phyloP scores from a whole-genome alignment of 53 echinoderm and acorn worm genomes.

The Henricia sp. region DNA sequence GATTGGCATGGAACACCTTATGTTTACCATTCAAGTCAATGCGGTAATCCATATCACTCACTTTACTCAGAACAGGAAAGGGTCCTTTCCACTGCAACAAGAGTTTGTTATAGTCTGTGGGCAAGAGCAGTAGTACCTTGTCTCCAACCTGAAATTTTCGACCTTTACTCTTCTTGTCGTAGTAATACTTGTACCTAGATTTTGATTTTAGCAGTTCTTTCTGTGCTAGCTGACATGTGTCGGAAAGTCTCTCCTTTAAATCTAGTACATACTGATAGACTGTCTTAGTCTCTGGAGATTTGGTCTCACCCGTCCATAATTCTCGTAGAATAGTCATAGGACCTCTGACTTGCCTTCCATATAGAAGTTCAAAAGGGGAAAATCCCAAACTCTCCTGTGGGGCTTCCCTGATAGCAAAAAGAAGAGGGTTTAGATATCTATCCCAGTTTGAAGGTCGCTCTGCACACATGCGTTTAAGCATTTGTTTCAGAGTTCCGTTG shows the following conservation, averaged over 20 bases:
- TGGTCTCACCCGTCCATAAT: slow-evolving; percentile 45
- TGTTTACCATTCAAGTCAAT: too few species aligned
- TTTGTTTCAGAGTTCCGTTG: too few species aligned
- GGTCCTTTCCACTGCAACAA: slow-evolving; percentile 66
- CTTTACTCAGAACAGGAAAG: too few species aligned
- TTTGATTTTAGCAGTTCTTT: slow-evolving; percentile 48
- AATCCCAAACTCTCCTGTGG: slow-evolving; percentile 51
- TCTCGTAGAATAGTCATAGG: slow-evolving; percentile 59
- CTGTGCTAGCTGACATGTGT: slow-evolving; percentile 57
- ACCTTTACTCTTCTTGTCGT: slow-evolving; percentile 3
- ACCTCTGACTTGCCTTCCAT: slow-evolving; percentile 49
- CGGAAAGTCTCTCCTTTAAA: slow-evolving; percentile 27
- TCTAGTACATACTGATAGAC: slow-evolving; percentile 64
- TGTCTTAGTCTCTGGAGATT: slow-evolving; percentile 31
- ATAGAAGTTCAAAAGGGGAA: slow-evolving; percentile 56
- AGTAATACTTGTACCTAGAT: slow-evolving; percentile 13
- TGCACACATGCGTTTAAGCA: slow-evolving; percentile 60
- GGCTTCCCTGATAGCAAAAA: slow-evolving; percentile 39
- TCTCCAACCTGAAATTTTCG: slow-evolving; percentile 42
- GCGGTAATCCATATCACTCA: too few species aligned
- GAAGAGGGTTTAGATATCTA: slow-evolving; percentile 37
- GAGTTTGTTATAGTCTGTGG: slow-evolving; percentile 64
- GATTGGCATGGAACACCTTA: too few species aligned
- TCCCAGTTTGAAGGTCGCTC: slow-evolving; percentile 62
- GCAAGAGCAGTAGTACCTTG: slow-evolving; percentile 46